Percentiles rank a stretch among this genome's conserved stretches.
These are phyloP conservation scores for Macrochelys suwanniensis DNA, from an alignment of 2,797 vertebrate species.

Conservation along the genomic window DNA sequence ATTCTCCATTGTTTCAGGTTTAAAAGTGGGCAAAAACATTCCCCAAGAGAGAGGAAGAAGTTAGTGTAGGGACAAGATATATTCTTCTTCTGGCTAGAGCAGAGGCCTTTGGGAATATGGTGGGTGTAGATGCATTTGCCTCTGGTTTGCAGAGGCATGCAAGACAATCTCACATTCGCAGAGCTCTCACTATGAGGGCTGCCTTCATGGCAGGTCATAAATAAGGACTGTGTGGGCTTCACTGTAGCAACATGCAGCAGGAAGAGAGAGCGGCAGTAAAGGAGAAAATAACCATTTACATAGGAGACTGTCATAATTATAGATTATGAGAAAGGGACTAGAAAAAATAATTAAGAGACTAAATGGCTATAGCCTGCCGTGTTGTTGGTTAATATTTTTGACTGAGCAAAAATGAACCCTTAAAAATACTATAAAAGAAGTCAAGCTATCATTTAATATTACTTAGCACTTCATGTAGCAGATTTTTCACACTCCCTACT, in stretches of 20 bases:
- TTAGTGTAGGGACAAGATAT: neutral
- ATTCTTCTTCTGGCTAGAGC: neutral
- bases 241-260: neutral
- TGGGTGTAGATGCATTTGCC: neutral
- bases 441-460: neutral
- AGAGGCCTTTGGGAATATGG: neutral
- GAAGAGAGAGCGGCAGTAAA: neutral
- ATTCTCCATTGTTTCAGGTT: neutral
- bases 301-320: neutral
- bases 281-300: neutral
- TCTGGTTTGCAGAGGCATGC: neutral
- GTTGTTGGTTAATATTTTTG: neutral
- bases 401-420: neutral
- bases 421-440: slow-evolving; percentile 3
- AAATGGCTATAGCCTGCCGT: neutral
- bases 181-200: neutral
- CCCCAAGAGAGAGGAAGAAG: neutral
- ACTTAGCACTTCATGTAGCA: neutral
- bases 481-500: slow-evolving; percentile 1
- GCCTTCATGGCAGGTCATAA: neutral
- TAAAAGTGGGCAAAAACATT: neutral
- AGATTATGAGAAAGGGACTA: neutral
- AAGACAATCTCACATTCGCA: neutral
- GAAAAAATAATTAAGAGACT: neutral
- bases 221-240: neutral